Percentiles rank a stretch among this genome's conserved stretches.
These are phyloP conservation scores for Aphelenchoides bicaudatus DNA, from an alignment of 2,888 invertebrate species.

Conservation along the genomic window DNA sequence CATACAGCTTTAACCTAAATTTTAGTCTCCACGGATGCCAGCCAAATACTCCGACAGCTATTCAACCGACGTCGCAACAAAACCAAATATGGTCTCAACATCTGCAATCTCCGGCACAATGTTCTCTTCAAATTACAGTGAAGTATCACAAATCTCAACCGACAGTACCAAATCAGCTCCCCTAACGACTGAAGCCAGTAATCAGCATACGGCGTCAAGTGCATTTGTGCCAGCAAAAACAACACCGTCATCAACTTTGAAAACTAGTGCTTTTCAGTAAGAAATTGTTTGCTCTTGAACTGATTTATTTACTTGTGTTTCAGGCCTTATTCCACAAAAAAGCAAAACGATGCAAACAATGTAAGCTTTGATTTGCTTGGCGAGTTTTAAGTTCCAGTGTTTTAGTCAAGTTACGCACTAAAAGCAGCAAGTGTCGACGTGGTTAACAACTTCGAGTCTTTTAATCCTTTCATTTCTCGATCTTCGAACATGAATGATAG, in stretches of 20 bases:
- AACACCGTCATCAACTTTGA: constrained; percentile 13
- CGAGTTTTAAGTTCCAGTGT: too few species aligned
- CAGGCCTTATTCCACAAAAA: constrained; percentile 22
- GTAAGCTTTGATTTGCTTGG: too few species aligned
- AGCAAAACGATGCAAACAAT: constrained; percentile 12
- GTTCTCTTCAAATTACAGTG: constrained; percentile 21
- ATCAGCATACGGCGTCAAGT: background rate
- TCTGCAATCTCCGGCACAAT: background rate
- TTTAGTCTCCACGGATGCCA: constrained; percentile 9
- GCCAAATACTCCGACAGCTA: constrained; percentile 13
- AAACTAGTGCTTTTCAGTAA: constrained; percentile 22
- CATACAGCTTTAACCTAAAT: too few species aligned
- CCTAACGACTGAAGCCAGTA: background rate
- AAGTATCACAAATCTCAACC: constrained; percentile 35
- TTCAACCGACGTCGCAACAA: background rate
- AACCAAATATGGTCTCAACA: background rate
- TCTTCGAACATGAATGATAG: constrained; percentile 37
- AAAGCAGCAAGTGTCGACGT: background rate
- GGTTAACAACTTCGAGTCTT: constrained; percentile 41
- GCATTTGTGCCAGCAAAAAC: constrained; percentile 13
- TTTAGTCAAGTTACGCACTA: too few species aligned
- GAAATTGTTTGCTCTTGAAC: constrained; percentile 16
- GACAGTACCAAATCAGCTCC: constrained; percentile 36
- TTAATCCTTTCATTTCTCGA: constrained; percentile 39
- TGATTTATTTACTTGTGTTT: constrained; percentile 8